A percentile compares a stretch with the other conserved stretches of the same genome.
Conservation (phyloP, 2,797 vertebrate species). For the Mormyrops boulengeri region DNA sequence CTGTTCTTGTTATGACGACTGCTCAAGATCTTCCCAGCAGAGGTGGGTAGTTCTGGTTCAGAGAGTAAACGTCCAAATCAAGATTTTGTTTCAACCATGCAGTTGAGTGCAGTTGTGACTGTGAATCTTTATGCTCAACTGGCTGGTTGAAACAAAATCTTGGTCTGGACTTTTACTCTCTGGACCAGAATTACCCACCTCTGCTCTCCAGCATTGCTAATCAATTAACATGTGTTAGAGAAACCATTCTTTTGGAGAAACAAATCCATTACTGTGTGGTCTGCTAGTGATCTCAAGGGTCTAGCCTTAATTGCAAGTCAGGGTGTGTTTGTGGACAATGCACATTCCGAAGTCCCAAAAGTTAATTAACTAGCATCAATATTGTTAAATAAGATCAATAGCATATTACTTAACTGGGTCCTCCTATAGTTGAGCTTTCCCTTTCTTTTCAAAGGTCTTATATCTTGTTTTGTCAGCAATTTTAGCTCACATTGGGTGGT, state of each 20-base stretch:
- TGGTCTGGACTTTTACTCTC: background rate
- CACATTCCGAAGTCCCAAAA: constrained; percentile 37
- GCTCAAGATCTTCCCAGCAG: constrained; percentile 26
- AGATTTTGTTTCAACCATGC: background rate
- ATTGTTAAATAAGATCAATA: constrained; percentile 49
- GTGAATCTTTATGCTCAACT: background rate
- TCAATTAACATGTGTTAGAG: constrained; percentile 54
- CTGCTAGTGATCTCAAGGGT: constrained; percentile 47
- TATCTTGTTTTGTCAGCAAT: constrained; percentile 23
- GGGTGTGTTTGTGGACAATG: constrained; percentile 38
- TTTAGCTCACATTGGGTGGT: constrained; percentile 37
- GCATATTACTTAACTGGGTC: constrained; percentile 47
- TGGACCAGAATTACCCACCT: constrained; percentile 2
- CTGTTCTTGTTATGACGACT: constrained; percentile 27
- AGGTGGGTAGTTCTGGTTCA: constrained; percentile 8
- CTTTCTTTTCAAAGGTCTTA: constrained; percentile 27
- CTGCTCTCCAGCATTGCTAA: constrained; percentile 27
- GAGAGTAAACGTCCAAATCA: background rate
- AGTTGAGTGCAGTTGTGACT: background rate
- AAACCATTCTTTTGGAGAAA: constrained; percentile 47
- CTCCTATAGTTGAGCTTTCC: constrained; percentile 19
- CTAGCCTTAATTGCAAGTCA: constrained; percentile 58
- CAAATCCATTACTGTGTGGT: constrained; percentile 48
- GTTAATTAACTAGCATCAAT: constrained; percentile 58
- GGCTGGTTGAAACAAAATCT: background rate